A percentile compares a stretch with the other conserved stretches of the same genome.
Evolutionary conservation across 2,797 vertebrate genomes (phyloP).

Genomic region (Calcarius lapponicus): DNA sequence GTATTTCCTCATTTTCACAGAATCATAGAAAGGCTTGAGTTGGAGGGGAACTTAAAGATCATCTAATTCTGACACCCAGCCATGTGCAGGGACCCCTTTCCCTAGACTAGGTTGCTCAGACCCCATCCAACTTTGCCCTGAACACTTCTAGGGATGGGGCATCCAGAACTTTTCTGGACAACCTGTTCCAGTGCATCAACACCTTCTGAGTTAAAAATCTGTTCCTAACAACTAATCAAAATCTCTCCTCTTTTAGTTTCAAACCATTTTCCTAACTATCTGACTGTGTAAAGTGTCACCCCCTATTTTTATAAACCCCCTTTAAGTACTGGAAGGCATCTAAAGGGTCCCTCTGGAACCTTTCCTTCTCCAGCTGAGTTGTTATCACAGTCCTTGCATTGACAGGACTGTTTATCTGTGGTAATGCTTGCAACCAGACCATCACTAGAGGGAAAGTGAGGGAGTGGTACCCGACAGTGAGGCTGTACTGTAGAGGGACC

Average conservation of each 20-base stretch:
- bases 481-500: background rate
- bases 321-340: background rate
- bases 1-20: background rate
- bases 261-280: background rate
- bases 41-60: background rate
- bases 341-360: background rate
- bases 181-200: background rate
- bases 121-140: accelerated
- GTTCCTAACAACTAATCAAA: background rate
- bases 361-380: background rate
- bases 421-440: background rate
- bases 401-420: background rate
- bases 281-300: background rate
- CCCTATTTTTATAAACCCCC: background rate
- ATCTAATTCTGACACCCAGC: background rate
- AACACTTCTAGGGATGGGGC: background rate
- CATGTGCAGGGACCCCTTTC: background rate
- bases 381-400: background rate
- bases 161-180: background rate
- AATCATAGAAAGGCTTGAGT: background rate
- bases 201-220: background rate
- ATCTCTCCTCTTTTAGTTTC: background rate
- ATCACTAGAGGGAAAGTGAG: background rate
- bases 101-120: background rate
- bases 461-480: background rate